These are phyloP conservation scores for Nephrocerus scutellatus DNA, from an alignment of 2,888 invertebrate species.

Conservation along the genomic window DNA sequence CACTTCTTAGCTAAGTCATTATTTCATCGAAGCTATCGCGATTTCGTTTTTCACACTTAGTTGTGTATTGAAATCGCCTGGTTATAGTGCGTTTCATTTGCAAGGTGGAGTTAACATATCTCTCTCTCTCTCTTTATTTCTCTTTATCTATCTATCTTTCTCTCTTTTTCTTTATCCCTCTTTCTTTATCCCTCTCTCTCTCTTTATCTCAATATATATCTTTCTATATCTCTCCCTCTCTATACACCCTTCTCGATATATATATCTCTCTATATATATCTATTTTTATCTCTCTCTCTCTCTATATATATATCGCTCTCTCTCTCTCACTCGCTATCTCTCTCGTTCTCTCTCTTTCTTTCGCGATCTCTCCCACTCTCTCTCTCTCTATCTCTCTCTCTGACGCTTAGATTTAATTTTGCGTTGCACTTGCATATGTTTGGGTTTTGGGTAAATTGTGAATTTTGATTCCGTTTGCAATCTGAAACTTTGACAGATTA, in stretches of 20 bases:
- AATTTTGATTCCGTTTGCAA: too few species aligned
- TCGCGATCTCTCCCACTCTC: background rate
- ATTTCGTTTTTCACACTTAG: too few species aligned
- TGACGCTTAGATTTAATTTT: too few species aligned
- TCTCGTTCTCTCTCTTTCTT: background rate
- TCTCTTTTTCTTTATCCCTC: background rate
- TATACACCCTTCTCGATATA: background rate
- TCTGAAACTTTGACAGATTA: too few species aligned
- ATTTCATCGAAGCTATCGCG: too few species aligned
- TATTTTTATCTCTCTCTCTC: background rate
- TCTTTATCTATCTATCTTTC: background rate
- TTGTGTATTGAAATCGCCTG: too few species aligned
- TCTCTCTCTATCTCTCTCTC: background rate
- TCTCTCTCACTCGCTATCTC: background rate
- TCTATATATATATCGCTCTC: background rate
- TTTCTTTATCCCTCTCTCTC: background rate
- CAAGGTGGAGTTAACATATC: too few species aligned
- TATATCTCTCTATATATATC: background rate
- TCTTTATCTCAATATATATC: background rate
- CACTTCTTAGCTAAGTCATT: too few species aligned
- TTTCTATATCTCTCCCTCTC: background rate
- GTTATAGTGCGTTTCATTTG: too few species aligned
- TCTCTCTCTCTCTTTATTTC: background rate
- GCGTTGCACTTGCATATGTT: too few species aligned
- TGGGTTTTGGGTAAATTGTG: too few species aligned